These are phyloP conservation scores for Theretra japonica DNA, from an alignment of 2,888 invertebrate genomes.

Conservation along the genomic window DNA sequence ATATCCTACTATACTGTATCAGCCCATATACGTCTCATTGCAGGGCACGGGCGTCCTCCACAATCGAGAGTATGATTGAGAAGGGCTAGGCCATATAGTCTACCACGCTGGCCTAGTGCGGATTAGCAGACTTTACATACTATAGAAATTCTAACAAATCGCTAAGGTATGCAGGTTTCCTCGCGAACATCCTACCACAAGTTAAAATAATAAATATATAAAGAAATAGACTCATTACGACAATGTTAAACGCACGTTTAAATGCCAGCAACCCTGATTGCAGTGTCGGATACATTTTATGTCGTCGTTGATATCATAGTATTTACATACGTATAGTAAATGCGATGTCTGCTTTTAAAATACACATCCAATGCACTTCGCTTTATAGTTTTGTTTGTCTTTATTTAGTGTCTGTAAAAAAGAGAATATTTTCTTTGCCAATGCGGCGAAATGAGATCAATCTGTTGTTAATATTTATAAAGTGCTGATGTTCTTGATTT, in stretches of 20 bases:
- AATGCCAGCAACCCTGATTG: conserved; percentile 38
- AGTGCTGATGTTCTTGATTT: too few relatives aligned
- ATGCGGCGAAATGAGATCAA: background rate
- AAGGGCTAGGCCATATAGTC: too few relatives aligned
- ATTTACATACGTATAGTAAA: conserved; percentile 43
- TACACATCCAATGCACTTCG: conserved; percentile 24
- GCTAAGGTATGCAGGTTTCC: too few relatives aligned
- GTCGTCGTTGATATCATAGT: conserved; percentile 54
- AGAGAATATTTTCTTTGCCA: conserved; percentile 1
- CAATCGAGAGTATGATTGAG: too few relatives aligned
- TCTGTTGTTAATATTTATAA: background rate
- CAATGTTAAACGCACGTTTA: conserved; percentile 3
- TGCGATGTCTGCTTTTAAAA: conserved; percentile 33
- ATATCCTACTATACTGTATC: too few relatives aligned
- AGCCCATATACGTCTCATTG: too few relatives aligned
- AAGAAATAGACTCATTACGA: conserved; percentile 10
- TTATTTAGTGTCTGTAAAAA: conserved; percentile 22
- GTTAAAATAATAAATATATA: background rate
- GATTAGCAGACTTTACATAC: too few relatives aligned
- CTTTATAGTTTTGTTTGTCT: conserved; percentile 29
- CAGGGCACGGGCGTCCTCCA: too few relatives aligned
- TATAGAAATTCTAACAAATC: too few relatives aligned
- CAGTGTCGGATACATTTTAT: conserved; percentile 53
- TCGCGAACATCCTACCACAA: background rate
- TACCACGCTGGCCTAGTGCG: too few relatives aligned